Evolutionary conservation across 2,797 vertebrate genomes (phyloP), one percentile per base, ranked within the genome.

Genomic region (Amazonetta brasiliensis): DNA sequence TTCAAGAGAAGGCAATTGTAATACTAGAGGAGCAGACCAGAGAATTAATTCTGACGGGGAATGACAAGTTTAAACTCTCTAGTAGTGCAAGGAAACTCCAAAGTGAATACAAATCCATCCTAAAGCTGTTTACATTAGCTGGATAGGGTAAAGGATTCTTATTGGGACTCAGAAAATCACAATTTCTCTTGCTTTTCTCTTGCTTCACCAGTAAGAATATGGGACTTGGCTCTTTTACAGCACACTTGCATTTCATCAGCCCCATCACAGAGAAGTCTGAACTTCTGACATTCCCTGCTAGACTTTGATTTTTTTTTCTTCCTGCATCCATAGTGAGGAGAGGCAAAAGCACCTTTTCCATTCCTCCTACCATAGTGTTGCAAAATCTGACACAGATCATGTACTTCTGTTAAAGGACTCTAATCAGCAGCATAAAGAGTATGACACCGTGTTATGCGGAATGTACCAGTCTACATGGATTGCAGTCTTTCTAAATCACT

Each of bases 41-140:
- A 72, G 67, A 88, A 86, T n/a, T 15, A 88, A 75, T 79, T 91
- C 73, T 69, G 73, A 62, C 10, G 28, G 20, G 7, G 48, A 89
- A 89, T 46, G 68, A 72, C 33, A 86, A 72, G 25, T 81, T 94
- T 78, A 92, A 91, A 93, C 28, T 69, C 16, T 74, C 16, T 88
- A 56, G 28, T 69, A 74, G 25, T 0, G 8, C 46, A 73, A 92
- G 92, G 33, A 25, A 74, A 16, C 43, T 59, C 67, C 77, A 84
- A 93, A 91, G 69, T 74, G 58, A 90, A 64, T 59, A 46, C 41
- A 77, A 91, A 92, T 67, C 26, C 46, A 73, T 82, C 35, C 55
- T 56, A 76, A 92, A 92, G 41, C 6, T 44, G 22, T 75, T 64
- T 72, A 52, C 30, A 48, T 59, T 74, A 76, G 54, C 44, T 81